These are phyloP conservation scores for Struthidea cinerea DNA, from an alignment of 2,113 vertebrate genomes.

Conservation along the genomic window DNA sequence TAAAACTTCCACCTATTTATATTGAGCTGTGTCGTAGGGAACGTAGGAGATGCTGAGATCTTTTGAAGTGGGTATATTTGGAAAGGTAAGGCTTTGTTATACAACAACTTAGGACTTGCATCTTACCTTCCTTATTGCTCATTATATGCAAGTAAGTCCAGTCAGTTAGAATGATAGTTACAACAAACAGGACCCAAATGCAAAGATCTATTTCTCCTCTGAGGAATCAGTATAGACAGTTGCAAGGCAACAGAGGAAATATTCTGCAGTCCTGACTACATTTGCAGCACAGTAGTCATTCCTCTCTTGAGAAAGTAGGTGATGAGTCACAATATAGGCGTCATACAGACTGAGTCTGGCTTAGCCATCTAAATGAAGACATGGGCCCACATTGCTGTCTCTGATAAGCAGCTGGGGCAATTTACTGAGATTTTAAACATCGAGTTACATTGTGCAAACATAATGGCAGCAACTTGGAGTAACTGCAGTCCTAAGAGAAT, in stretches of 20 bases:
- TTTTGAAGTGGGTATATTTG: background rate
- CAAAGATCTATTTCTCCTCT: background rate
- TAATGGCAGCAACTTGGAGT: background rate
- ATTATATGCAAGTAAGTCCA: background rate
- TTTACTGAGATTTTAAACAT: constrained; percentile 4
- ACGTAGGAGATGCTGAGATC: background rate
- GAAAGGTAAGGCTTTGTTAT: background rate
- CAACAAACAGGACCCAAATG: background rate
- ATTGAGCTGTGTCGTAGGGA: background rate
- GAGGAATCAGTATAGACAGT: background rate
- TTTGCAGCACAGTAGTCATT: background rate
- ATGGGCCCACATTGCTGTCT: background rate
- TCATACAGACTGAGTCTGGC: background rate
- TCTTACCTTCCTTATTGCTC: background rate
- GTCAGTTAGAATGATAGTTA: background rate
- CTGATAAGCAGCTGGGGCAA: background rate
- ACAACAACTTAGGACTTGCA: background rate
- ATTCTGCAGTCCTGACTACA: background rate
- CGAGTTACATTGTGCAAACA: background rate
- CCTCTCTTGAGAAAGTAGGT: background rate
- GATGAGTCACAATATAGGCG: constrained; percentile 16
- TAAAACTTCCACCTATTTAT: background rate
- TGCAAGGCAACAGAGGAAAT: constrained; percentile 40
- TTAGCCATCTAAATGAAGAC: background rate
- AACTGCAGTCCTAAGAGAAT: background rate